Evolutionary conservation across 1,140 invertebrate genomes (phyloP), one percentile per base, ranked within the genome.

Genomic region (Drosophila rhopaloa): DNA sequence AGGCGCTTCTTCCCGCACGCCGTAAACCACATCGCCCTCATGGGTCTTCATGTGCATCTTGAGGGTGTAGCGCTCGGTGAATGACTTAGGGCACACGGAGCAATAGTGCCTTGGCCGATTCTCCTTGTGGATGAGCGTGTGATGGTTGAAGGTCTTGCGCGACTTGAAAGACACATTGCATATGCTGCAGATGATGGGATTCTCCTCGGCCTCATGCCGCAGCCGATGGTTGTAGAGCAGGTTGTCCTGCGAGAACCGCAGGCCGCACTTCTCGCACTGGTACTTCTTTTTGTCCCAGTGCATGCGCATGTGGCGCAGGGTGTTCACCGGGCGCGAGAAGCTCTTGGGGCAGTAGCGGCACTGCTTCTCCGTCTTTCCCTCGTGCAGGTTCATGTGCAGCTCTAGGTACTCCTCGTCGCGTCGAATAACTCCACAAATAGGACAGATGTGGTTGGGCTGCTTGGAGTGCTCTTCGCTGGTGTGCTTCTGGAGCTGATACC

Each of bases 261-360:
- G 37, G 1, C 91, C 91, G 44, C 91, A 92, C 55, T 91, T 92
- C 66, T 92, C 91, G 27, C 91, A 92, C 61, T 92, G 91, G 58
- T 90, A 91, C 38, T 92, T 91, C 48, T 92, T 91, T 41, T 92
- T 91, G 50, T 92, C 84, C 91, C 91, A 92, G 51, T 92, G 91
- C 82, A 90, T 91, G 35, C 90, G 84, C 91, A 91, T 92, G 54
- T 92, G 91, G 0, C 91, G 84, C 37, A 91, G 44, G 2, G 90
- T 91, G 46, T 91, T 91, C 0, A 91, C 90, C 0, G 90, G 91
- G 1, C 91, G 57, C 6, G 86, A 83, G 41, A 91, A 91, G 13
- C 73, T 84, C 54, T 91, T 92, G 5, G 84, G 81, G 8, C 91
- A 92, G 48, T 90, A 92, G 0, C 91, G 86, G 27, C 91, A 92